Conservation (phyloP, 2,113 vertebrate genomes). For the Actenoides hombroni region DNA sequence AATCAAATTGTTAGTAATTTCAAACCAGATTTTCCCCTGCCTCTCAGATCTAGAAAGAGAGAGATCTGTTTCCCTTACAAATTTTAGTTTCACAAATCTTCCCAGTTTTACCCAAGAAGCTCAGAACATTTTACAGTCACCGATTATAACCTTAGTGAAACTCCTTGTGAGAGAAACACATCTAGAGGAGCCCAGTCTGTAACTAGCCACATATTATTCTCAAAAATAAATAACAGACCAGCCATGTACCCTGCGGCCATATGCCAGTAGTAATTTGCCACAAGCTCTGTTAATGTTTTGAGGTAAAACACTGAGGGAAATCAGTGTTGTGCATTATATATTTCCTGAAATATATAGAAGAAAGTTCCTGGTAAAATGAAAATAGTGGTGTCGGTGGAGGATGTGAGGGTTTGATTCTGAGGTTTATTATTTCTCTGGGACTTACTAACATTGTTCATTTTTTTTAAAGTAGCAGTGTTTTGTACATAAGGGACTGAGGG, state of each 20-base stretch:
- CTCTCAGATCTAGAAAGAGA: background rate
- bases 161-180: background rate
- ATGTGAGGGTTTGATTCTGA: background rate
- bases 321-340: background rate
- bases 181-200: background rate
- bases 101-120: background rate
- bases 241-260: background rate
- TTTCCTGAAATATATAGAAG: background rate
- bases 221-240: background rate
- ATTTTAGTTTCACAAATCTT: background rate
- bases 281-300: background rate
- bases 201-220: background rate
- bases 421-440: background rate
- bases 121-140: background rate
- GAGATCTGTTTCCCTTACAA: background rate
- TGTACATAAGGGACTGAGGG: background rate
- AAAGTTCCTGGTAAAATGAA: background rate
- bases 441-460: background rate
- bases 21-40: rapidly evolving
- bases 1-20: background rate
- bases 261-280: background rate
- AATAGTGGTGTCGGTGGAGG: background rate
- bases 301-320: background rate
- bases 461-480: background rate
- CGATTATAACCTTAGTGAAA: background rate